phyloP scores from a whole-genome alignment of 2,113 vertebrate species.

The Meriones unguiculatus region DNA sequence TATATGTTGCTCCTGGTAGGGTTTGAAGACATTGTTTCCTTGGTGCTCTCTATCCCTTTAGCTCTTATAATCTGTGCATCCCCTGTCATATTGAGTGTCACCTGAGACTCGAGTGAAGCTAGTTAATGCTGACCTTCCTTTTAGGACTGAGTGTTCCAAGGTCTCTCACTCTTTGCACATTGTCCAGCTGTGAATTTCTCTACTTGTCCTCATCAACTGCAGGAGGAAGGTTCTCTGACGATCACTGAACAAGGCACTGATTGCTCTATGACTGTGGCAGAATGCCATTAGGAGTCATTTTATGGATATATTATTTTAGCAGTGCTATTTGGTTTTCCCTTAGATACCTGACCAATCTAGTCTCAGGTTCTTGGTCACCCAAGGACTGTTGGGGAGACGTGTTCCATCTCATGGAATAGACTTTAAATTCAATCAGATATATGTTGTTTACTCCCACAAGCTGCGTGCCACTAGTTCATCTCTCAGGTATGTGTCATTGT shows the following conservation, averaged over 20 bases:
- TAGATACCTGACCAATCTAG: not conserved
- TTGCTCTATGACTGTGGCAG: not conserved
- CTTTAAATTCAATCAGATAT: not conserved
- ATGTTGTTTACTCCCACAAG: not conserved
- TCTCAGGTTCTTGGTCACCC: not conserved
- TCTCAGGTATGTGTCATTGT: not conserved
- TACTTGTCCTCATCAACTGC: not conserved
- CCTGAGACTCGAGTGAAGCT: too few relatives aligned
- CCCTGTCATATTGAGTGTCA: not conserved
- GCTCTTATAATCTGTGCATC: not conserved
- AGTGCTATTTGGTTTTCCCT: not conserved
- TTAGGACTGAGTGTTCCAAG: not conserved
- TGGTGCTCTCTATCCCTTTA: not conserved
- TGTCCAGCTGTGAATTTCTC: not conserved
- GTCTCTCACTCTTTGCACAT: not conserved
- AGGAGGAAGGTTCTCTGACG: not conserved
- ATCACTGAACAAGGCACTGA: not conserved
- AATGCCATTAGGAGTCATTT: not conserved
- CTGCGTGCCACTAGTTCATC: too few relatives aligned
- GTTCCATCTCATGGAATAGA: not conserved
- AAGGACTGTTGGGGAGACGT: not conserved
- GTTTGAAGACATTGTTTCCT: not conserved
- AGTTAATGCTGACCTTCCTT: not conserved
- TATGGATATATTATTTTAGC: not conserved
- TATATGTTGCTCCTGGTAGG: not conserved